These are phyloP conservation scores for Olivierus martensii DNA, from an alignment of 1,140 invertebrate genomes.

Conservation along the genomic window DNA sequence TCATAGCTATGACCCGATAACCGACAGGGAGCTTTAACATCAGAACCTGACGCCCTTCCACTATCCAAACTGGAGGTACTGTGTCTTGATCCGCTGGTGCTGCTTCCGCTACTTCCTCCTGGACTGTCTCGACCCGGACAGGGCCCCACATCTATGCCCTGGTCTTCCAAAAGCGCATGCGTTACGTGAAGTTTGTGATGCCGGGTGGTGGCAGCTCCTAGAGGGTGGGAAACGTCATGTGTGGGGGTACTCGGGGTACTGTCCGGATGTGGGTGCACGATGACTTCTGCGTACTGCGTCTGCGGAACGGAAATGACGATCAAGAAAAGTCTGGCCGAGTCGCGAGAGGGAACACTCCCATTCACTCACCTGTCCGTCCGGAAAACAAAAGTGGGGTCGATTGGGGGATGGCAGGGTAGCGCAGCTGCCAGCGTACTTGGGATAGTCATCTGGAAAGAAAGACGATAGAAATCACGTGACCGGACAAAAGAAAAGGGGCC, in stretches of 20 bases:
- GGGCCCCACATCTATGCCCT: slow-evolving; percentile 51
- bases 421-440: slow-evolving; percentile 1
- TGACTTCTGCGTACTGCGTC: slow-evolving; percentile 13
- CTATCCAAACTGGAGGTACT: slow-evolving; percentile 85
- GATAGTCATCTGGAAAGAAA: slow-evolving; percentile 3
- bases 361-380: slow-evolving; percentile 6
- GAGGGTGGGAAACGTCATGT: slow-evolving; percentile 6
- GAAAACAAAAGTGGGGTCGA: slow-evolving; percentile 12
- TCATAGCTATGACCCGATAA: slow-evolving; percentile 24
- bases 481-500: neutral
- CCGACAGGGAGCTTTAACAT: neutral
- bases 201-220: slow-evolving; percentile 13
- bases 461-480: slow-evolving; percentile 1
- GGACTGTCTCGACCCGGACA: slow-evolving; percentile 62
- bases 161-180: slow-evolving; percentile 38
- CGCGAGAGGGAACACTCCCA: neutral
- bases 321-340: neutral
- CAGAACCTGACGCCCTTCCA: slow-evolving; percentile 61
- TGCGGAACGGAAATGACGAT: neutral
- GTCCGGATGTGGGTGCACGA: slow-evolving; percentile 11
- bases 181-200: slow-evolving; percentile 19
- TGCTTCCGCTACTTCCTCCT: slow-evolving; percentile 21
- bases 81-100: slow-evolving; percentile 43
- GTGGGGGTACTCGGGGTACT: slow-evolving; percentile 11
- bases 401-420: slow-evolving; percentile 6